Evolutionary conservation across 2,797 vertebrate species (phyloP).

Genomic region (Graptemys geographica): DNA sequence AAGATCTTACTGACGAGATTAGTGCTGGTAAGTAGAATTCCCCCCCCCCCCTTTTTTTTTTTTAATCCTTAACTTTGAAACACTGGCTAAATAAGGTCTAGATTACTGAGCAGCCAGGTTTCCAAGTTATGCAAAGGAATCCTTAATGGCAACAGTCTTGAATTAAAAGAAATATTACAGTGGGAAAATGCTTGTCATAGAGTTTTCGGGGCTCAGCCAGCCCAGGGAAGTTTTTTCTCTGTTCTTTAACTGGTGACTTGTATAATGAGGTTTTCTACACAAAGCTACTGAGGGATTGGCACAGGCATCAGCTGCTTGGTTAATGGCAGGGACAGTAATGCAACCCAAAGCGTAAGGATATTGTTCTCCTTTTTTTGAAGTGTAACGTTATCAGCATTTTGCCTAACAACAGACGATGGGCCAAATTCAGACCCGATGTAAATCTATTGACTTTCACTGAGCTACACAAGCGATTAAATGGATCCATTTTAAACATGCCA

Average conservation of each 20-base stretch:
- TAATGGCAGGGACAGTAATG: rapidly evolving
- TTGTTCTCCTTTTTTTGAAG: neutral
- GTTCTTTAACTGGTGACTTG: rapidly evolving
- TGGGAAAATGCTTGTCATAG: neutral
- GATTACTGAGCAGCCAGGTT: constrained; percentile 2
- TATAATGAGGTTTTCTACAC: rapidly evolving
- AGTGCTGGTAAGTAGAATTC: constrained; percentile 65
- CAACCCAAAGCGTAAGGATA: neutral
- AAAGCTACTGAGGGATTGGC: neutral
- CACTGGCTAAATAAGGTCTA: constrained; percentile 49
- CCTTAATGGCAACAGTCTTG: neutral
- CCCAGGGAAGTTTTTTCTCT: neutral
- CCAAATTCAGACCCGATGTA: neutral
- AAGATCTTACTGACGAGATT: constrained; percentile 18
- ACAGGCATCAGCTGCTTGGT: neutral
- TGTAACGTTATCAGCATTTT: neutral
- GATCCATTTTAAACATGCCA: neutral
- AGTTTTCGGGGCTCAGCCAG: neutral
- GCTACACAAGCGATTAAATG: neutral
- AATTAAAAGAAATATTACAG: neutral
- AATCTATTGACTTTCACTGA: neutral
- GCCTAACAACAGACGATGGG: neutral
- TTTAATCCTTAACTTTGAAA: neutral
- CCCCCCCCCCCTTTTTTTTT: neutral
- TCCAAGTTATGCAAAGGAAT: neutral